Conservation (phyloP, 2,113 vertebrate species). For the Psephotus haematonotus region DNA sequence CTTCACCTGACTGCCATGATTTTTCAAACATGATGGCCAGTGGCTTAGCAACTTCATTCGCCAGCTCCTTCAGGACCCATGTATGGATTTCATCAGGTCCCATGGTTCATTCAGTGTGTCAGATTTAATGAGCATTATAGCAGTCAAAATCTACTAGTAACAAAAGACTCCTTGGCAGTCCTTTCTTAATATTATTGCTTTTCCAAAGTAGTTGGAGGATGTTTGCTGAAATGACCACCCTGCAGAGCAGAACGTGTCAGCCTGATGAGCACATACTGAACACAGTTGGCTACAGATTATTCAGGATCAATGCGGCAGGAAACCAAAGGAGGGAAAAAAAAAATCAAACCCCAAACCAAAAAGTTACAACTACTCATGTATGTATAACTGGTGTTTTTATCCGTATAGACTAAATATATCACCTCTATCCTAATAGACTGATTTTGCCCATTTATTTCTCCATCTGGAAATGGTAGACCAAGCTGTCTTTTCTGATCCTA, state of each 20-base stretch:
- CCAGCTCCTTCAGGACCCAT: too few relatives aligned
- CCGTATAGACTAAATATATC: not conserved
- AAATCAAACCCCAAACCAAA: not conserved
- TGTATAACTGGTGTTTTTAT: not conserved
- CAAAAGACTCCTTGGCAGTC: not conserved
- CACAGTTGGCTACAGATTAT: slow-evolving; percentile 21
- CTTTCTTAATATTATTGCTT: not conserved
- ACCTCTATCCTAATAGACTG: not conserved
- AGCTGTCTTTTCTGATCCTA: not conserved
- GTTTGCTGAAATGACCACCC: not conserved
- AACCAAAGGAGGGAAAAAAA: not conserved
- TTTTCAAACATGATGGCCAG: too few relatives aligned
- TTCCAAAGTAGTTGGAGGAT: not conserved
- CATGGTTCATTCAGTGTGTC: not conserved
- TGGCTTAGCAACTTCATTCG: too few relatives aligned
- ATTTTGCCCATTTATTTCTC: not conserved
- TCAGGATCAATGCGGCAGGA: not conserved
- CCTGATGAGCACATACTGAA: not conserved
- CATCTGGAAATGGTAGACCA: not conserved
- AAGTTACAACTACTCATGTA: not conserved
- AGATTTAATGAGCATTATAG: slow-evolving; percentile 1
- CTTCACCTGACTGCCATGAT: too few relatives aligned
- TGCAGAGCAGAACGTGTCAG: slow-evolving; percentile 13
- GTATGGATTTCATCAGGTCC: too few relatives aligned
- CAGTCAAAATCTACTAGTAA: not conserved